phyloP scores from a whole-genome alignment of 1,140 invertebrate genomes.

The Charaxes varanes region DNA sequence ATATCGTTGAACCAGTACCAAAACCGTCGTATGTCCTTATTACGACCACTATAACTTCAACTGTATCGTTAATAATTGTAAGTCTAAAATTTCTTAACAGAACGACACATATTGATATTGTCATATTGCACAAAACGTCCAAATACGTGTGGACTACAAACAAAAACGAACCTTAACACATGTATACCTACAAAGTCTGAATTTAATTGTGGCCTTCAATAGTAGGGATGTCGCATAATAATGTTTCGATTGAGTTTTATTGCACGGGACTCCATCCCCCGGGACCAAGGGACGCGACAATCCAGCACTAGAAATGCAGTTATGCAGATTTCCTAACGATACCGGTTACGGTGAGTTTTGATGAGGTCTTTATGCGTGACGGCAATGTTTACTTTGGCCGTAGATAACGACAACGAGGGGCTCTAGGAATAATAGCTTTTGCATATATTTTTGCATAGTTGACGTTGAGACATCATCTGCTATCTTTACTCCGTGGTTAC shows the following conservation, averaged over 20 bases:
- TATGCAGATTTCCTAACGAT: conserved; percentile 63
- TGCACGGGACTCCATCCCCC: conserved; percentile 26
- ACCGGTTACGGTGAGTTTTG: conserved; percentile 42
- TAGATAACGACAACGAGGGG: neutral
- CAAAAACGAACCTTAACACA: conserved; percentile 16
- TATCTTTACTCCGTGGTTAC: no score
- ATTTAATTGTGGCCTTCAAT: conserved; percentile 5
- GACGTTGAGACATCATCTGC: no score
- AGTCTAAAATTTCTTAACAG: neutral
- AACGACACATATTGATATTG: neutral
- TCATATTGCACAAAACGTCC: conserved; percentile 8
- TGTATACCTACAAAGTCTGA: neutral
- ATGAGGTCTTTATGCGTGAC: conserved; percentile 30
- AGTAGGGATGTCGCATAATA: conserved; percentile 20
- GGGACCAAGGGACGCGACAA: conserved; percentile 46
- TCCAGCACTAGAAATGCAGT: conserved; percentile 48
- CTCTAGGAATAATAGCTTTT: neutral
- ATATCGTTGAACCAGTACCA: conserved; percentile 17
- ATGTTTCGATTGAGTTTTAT: conserved; percentile 28
- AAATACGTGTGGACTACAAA: conserved; percentile 1
- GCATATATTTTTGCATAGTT: conserved; percentile 6
- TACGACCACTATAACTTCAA: no score
- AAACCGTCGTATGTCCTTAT: neutral
- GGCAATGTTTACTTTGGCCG: conserved; percentile 20
- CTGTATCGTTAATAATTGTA: no score